phyloP scores from a whole-genome alignment of 2,113 vertebrate species.

The Zosterops pallidus region DNA sequence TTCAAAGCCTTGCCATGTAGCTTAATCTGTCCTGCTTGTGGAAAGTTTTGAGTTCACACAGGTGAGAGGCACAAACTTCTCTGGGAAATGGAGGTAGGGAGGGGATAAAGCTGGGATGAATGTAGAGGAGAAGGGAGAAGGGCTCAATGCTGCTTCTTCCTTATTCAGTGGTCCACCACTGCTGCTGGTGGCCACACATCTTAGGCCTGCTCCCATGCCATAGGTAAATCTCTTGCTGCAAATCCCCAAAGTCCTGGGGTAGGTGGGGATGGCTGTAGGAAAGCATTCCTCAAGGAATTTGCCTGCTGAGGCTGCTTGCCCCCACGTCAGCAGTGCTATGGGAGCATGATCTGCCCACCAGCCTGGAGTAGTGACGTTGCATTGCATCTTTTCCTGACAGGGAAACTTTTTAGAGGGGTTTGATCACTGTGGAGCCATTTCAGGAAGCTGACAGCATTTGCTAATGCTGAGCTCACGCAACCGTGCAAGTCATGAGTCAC shows the following conservation, averaged over 20 bases:
- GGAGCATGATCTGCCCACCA: not conserved
- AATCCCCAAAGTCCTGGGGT: not conserved
- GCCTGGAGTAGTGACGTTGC: not conserved
- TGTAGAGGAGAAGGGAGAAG: not conserved
- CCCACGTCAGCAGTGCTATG: not conserved
- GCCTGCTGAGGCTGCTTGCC: not conserved
- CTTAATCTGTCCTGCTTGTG: not conserved
- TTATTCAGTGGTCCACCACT: rapidly evolving
- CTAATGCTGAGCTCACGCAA: not conserved
- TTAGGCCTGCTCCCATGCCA: not conserved
- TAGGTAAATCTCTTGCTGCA: not conserved
- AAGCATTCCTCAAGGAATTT: not conserved
- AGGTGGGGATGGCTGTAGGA: not conserved
- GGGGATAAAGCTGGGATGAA: not conserved
- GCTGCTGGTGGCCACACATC: not conserved
- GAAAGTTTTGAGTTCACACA: not conserved
- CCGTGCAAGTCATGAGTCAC: not conserved
- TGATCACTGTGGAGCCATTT: not conserved
- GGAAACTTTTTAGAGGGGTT: not conserved
- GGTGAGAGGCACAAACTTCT: not conserved
- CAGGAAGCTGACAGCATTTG: not conserved
- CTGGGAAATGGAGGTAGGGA: not conserved
- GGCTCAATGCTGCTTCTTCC: not conserved
- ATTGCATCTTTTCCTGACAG: not conserved
- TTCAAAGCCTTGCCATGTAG: not conserved